phyloP scores from a whole-genome alignment of 92 coral and sea anemone genomes.

The Palythoa grandis region DNA sequence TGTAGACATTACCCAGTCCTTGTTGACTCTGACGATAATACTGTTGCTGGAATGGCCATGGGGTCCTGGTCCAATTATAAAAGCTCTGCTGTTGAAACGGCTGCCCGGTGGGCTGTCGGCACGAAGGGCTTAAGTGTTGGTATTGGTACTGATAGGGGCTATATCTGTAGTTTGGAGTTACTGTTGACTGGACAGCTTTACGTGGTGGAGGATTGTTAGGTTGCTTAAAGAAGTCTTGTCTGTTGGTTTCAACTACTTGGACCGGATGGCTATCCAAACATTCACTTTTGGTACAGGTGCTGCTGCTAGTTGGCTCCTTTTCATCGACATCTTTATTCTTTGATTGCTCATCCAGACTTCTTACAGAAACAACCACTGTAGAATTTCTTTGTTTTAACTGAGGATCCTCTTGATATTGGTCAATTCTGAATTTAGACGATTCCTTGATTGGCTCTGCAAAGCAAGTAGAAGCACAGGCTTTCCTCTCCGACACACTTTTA shows the following conservation, averaged over 20 bases:
- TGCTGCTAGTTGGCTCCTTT: background rate
- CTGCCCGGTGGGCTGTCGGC: background rate
- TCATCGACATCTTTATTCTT: background rate
- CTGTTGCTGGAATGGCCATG: background rate
- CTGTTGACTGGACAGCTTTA: background rate
- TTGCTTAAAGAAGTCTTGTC: constrained; percentile 19
- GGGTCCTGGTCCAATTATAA: background rate
- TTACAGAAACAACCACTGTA: background rate
- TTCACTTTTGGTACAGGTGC: background rate
- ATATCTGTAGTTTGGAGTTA: constrained; percentile 17
- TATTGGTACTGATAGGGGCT: constrained; percentile 20
- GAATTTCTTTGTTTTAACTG: background rate
- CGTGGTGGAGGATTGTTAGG: constrained; percentile 1
- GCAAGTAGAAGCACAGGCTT: background rate
- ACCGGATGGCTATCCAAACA: background rate
- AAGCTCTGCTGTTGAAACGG: background rate
- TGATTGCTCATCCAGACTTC: background rate
- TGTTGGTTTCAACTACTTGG: constrained; percentile 12
- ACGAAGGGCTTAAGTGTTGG: background rate
- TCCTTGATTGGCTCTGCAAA: background rate
- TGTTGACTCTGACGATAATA: background rate
- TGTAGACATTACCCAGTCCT: constrained; percentile 3
- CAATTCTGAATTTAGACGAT: background rate
- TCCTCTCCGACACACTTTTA: background rate
- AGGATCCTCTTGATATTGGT: background rate